Percentiles rank a stretch among this genome's conserved stretches.
These are phyloP conservation scores for Himalopsyche phryganea DNA, from an alignment of 1,140 invertebrate genomes.

Conservation along the genomic window DNA sequence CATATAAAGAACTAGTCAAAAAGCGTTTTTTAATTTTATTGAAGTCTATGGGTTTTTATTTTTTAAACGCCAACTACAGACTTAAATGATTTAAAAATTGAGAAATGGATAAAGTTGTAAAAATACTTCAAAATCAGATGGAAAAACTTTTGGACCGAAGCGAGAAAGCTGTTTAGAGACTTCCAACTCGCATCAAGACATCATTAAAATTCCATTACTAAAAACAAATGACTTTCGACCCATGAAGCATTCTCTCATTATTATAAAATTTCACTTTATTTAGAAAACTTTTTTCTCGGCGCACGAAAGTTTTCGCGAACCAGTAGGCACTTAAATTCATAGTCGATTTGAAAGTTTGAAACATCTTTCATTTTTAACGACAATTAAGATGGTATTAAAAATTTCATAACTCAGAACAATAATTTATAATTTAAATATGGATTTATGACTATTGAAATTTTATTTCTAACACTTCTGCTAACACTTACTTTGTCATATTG, in stretches of 20 bases:
- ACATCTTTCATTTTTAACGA: too few species aligned
- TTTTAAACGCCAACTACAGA: too few species aligned
- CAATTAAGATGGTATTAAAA: too few species aligned
- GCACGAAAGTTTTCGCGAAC: not conserved
- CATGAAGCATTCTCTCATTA: slow-evolving; percentile 17
- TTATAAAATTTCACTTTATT: slow-evolving; percentile 23
- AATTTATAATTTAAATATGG: too few species aligned
- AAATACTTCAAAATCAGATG: slow-evolving; percentile 27
- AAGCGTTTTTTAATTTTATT: too few species aligned
- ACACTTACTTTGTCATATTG: too few species aligned
- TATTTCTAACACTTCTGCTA: too few species aligned
- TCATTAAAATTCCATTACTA: slow-evolving; percentile 36
- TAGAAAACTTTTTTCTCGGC: slow-evolving; percentile 2
- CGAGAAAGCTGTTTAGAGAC: slow-evolving; percentile 28
- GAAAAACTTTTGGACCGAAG: slow-evolving; percentile 18
- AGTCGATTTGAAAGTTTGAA: not conserved
- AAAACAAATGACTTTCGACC: slow-evolving; percentile 34
- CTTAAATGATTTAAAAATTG: slow-evolving; percentile 14
- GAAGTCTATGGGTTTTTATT: too few species aligned
- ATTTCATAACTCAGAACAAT: too few species aligned
- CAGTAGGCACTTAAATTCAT: not conserved
- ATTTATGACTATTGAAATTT: too few species aligned
- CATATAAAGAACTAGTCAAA: too few species aligned
- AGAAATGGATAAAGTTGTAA: slow-evolving; percentile 32
- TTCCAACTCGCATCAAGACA: slow-evolving; percentile 34